These are phyloP conservation scores for Euborellia annulipes DNA, from an alignment of 1,140 invertebrate genomes.

Conservation along the genomic window DNA sequence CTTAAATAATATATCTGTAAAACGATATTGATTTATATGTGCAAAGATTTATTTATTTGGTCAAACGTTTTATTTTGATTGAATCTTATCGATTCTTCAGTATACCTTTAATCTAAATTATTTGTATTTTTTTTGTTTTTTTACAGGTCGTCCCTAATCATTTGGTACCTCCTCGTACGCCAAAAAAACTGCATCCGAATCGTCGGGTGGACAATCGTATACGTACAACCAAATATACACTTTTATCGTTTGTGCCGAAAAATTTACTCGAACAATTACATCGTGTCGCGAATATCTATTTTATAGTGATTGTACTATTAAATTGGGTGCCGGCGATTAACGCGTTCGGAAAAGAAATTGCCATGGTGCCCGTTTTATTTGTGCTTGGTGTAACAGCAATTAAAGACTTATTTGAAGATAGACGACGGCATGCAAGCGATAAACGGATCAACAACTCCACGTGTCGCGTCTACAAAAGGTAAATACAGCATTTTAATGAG, in stretches of 20 bases:
- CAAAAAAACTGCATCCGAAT: constrained; percentile 69
- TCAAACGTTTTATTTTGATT: too few relatives aligned
- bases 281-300: constrained; percentile 94
- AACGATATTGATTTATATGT: too few relatives aligned
- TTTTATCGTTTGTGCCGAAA: constrained; percentile 87
- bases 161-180: constrained; percentile 56
- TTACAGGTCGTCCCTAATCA: constrained; percentile 57
- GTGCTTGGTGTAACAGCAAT: constrained; percentile 91
- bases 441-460: constrained; percentile 85
- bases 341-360: constrained; percentile 92
- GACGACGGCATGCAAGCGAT: constrained; percentile 73
- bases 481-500: too few relatives aligned
- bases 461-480: constrained; percentile 81
- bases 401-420: constrained; percentile 94
- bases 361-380: constrained; percentile 87
- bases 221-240: constrained; percentile 90
- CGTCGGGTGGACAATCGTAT: constrained; percentile 62
- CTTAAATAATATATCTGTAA: too few relatives aligned
- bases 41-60: too few relatives aligned
- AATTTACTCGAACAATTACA: constrained; percentile 97
- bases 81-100: too few relatives aligned
- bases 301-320: constrained; percentile 88
- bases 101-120: too few relatives aligned
- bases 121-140: too few relatives aligned
- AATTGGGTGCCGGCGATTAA: constrained; percentile 90